Evolutionary conservation across 2,113 vertebrate species (phyloP).

Genomic region (rabbit (Oryctolagus cuniculus)): DNA sequence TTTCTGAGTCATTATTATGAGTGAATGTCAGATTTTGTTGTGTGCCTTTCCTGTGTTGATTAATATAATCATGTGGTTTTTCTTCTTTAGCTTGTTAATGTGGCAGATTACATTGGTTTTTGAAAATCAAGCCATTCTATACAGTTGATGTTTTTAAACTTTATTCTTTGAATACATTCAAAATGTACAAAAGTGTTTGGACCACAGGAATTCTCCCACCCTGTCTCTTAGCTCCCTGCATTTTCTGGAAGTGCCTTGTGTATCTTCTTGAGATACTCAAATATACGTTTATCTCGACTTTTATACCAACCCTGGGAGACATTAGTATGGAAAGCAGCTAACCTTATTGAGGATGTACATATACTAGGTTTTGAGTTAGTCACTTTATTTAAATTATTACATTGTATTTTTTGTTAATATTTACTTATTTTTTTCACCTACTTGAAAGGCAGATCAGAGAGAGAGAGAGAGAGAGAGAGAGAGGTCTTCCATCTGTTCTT

Average conservation of each 20-base stretch:
- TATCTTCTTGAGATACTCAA: not conserved
- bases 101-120: not conserved
- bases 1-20: not conserved
- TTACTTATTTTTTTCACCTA: too few relatives aligned
- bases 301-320: not conserved
- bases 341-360: not conserved
- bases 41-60: not conserved
- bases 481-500: too few relatives aligned
- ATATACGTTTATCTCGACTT: not conserved
- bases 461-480: too few relatives aligned
- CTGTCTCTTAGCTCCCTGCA: not conserved
- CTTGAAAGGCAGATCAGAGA: too few relatives aligned
- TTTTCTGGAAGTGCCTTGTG: not conserved
- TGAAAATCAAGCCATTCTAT: not conserved
- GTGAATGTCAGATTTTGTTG: not conserved
- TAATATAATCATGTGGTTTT: not conserved
- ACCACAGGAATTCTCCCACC: not conserved
- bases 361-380: not conserved
- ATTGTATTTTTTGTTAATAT: too few relatives aligned
- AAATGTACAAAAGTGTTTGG: not conserved
- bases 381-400: not conserved
- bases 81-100: not conserved
- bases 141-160: not conserved
- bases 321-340: not conserved
- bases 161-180: constrained; percentile 14